Evolutionary conservation across 2,888 invertebrate genomes (phyloP).

Genomic region (Operophtera brumata): DNA sequence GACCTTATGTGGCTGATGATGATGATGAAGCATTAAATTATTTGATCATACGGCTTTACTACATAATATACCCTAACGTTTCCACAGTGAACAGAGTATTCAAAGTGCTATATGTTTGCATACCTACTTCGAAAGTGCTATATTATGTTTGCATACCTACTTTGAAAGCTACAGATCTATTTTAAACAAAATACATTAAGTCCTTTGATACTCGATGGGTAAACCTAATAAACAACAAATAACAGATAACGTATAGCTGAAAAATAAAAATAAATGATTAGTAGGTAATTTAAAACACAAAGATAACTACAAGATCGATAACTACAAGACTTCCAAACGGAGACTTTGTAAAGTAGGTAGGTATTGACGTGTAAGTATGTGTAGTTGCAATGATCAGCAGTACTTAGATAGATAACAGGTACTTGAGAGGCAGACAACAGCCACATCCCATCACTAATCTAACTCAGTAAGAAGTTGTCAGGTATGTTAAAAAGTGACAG

Average conservation of each 20-base stretch:
- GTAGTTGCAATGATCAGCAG: no score
- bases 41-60: neutral
- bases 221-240: neutral
- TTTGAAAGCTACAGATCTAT: neutral
- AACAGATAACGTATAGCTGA: neutral
- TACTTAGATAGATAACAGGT: no score
- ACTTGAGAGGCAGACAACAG: no score
- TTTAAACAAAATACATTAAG: neutral
- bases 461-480: no score
- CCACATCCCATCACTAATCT: no score
- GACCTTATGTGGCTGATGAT: no score
- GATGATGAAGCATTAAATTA: no score
- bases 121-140: neutral
- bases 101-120: neutral
- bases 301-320: constrained; percentile 3
- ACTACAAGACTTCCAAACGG: neutral
- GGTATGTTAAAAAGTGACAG: no score
- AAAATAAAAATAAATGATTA: neutral
- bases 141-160: neutral
- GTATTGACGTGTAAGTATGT: no score
- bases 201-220: neutral
- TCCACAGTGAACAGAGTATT: neutral
- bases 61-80: neutral
- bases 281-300: neutral
- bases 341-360: neutral